A percentile compares a stretch with the other conserved stretches of the same genome.
Conservation (phyloP, 2,113 vertebrate genomes). For the Plecotus auritus region DNA sequence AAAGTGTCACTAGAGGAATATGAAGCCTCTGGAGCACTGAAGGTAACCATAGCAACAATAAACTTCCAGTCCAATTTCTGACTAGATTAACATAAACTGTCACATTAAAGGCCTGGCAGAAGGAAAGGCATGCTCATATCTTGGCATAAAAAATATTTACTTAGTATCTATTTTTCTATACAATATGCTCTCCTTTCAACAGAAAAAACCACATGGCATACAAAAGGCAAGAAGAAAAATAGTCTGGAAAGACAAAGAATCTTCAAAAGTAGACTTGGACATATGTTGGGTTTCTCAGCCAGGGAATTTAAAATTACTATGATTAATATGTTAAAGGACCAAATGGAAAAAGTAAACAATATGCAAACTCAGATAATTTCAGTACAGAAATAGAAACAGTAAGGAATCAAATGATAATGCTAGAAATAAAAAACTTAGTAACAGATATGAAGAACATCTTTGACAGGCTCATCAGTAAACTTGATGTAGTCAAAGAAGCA, state of each 20-base stretch:
- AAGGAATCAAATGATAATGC: neutral
- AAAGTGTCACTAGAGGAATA: neutral
- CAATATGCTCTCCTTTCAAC: neutral
- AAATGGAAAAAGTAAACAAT: neutral
- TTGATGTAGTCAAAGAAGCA: neutral
- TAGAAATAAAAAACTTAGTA: neutral
- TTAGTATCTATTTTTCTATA: neutral
- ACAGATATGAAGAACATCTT: neutral
- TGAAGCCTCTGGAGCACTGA: neutral
- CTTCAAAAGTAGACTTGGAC: neutral
- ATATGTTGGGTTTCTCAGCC: neutral
- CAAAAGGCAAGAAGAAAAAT: neutral
- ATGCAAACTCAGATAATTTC: neutral
- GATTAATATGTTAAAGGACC: neutral
- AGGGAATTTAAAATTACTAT: neutral
- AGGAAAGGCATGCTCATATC: neutral
- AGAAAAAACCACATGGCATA: neutral
- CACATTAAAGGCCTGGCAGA: neutral
- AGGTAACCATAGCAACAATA: neutral
- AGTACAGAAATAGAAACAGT: neutral
- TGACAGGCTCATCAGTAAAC: neutral
- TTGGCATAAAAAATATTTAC: neutral
- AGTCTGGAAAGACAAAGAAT: neutral
- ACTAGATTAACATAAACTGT: neutral
- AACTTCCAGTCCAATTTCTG: neutral